These are phyloP conservation scores for Rhizoglyphus robini DNA, from an alignment of 1,140 invertebrate genomes.

Conservation along the genomic window DNA sequence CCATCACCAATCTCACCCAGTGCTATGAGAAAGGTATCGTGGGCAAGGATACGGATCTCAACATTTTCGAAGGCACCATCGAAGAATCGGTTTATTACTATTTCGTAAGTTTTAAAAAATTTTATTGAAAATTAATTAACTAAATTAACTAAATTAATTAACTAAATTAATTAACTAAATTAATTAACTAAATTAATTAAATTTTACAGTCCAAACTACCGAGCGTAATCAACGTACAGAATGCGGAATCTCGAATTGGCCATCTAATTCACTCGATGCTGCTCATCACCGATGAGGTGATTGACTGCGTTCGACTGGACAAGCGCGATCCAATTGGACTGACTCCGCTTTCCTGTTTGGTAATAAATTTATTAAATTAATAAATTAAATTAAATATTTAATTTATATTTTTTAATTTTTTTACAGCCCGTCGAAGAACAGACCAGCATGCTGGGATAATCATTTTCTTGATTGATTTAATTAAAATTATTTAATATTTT, in stretches of 20 bases:
- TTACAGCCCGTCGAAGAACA: no score
- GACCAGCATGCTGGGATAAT: no score
- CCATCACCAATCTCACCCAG: background rate
- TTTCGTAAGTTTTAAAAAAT: background rate
- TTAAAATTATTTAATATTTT: no score
- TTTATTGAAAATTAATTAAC: background rate
- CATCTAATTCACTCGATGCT: background rate
- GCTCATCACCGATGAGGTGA: background rate
- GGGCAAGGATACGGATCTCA: background rate
- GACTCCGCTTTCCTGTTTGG: background rate
- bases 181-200: background rate
- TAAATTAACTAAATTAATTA: background rate
- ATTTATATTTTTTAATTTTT: no score
- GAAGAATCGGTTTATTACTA: background rate
- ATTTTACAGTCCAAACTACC: background rate
- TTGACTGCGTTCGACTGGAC: background rate
- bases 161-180: background rate
- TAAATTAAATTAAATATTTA: no score
- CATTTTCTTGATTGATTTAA: no score
- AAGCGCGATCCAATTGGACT: background rate
- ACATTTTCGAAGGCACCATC: background rate
- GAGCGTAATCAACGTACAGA: background rate
- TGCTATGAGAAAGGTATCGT: slow-evolving; percentile 4
- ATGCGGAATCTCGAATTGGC: background rate
- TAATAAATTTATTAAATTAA: background rate